Percentiles rank a stretch among this genome's conserved stretches.
These are phyloP conservation scores for Gymnogyps californianus DNA, from an alignment of 2,113 vertebrate genomes.

Conservation along the genomic window DNA sequence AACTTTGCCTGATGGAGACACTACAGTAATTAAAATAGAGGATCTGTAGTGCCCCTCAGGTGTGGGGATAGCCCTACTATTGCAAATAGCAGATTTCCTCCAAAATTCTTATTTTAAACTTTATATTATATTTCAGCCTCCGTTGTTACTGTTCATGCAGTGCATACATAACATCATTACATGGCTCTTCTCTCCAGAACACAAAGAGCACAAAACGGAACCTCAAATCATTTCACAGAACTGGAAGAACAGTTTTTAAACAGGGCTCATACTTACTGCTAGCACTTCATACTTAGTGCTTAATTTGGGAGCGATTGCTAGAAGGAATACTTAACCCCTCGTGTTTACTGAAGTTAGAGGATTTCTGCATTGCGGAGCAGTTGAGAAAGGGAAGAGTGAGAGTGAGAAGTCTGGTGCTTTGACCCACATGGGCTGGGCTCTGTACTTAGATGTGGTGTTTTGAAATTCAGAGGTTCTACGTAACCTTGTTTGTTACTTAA, in stretches of 20 bases:
- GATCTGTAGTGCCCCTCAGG: neutral
- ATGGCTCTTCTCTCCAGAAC: neutral
- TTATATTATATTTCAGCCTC: neutral
- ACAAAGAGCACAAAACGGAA: neutral
- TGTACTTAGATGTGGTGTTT: neutral
- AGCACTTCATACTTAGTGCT: neutral
- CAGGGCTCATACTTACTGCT: neutral
- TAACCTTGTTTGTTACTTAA: rapidly evolving
- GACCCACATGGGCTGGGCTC: neutral
- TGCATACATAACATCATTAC: neutral
- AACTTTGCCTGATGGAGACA: neutral
- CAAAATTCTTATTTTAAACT: neutral
- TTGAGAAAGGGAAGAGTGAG: neutral
- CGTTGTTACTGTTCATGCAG: neutral
- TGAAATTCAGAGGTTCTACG: neutral
- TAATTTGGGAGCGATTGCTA: neutral
- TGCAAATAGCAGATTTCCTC: neutral
- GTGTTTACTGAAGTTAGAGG: neutral
- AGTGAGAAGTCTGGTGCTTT: neutral
- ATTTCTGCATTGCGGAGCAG: neutral
- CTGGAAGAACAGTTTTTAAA: neutral
- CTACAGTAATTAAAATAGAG: neutral
- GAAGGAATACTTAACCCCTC: neutral
- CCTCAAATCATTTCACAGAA: neutral
- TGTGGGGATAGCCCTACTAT: neutral